Base-by-base conservation (phyloP, 2,888 invertebrate genomes). In the Pantelozetes paolii region DNA sequence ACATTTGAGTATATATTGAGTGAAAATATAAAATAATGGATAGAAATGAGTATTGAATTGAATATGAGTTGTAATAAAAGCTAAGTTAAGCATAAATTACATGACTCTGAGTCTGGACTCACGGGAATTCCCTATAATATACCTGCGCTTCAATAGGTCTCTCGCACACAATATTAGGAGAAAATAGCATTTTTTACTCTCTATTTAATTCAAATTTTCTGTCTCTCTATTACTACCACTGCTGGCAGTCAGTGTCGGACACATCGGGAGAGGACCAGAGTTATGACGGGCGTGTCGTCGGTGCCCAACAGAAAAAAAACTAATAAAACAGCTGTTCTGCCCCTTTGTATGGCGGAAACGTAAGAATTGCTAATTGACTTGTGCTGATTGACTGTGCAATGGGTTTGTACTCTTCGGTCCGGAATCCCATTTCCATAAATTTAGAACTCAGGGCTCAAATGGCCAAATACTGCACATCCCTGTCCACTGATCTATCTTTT, bases 271-370 rank as follows among this genome's bases (percentile, higher is more conserved):
- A 36, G 36, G 6, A 36, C 36, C 62, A 36, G 20, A 62, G 18
- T 62, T 62, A 62, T 62, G 62, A 62, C 62, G 62, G 62, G 62
- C 62, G 62, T 62, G 54, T 26, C 54, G 13, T 23, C 3, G 54
- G 20, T 54, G 28, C 62, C 62, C 18, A 3, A 18, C 13, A 30
- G 18, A 59, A 15, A 2, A 8, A 13, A 62, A 32, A 26, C 15
- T 62, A 62, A 50, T 50, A 62, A 62, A 62, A 32, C 62, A 62
- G 62, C 62, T 62, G 62, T 62, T 62, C 13, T 62, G 62, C 32
- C 62, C 62, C 32, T 62, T 62, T 62, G 30, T 18, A 11, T n/a
- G 1, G 62, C 28, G 28, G n/a, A 50, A 26, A 62, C 32, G 13
- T 62, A 28, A 18, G 26, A 62, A 62, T 62, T 18, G 62, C 28